Conservation (phyloP, 2,888 invertebrate species). For the Epinotia brunnichana region DNA sequence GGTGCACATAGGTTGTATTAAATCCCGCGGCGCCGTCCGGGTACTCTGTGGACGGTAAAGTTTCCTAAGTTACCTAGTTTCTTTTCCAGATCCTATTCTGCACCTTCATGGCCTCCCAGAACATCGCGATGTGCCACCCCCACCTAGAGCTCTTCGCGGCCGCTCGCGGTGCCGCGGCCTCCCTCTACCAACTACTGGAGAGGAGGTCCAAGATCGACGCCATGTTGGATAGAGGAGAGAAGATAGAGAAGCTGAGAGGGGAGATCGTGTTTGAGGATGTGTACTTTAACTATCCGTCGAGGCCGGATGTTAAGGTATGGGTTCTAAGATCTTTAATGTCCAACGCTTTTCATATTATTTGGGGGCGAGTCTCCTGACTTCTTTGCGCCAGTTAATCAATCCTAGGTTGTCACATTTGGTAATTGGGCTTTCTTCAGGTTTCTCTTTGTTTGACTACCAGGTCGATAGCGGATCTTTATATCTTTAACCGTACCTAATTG, state of each 20-base stretch:
- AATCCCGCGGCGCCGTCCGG: too few relatives aligned
- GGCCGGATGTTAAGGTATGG: constrained; percentile 87
- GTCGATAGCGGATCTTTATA: too few relatives aligned
- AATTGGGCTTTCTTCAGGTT: too few relatives aligned
- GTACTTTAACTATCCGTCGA: constrained; percentile 90
- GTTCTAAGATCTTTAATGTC: background rate
- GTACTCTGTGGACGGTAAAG: too few relatives aligned
- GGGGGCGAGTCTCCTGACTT: too few relatives aligned
- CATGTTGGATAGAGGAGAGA: constrained; percentile 69
- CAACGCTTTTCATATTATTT: too few relatives aligned
- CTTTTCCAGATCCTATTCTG: constrained; percentile 87
- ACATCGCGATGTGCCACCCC: constrained; percentile 89
- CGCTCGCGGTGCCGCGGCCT: constrained; percentile 88
- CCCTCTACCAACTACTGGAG: constrained; percentile 88
- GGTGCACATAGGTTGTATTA: too few relatives aligned
- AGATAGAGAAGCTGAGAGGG: constrained; percentile 83
- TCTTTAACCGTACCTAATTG: too few relatives aligned
- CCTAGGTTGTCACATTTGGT: too few relatives aligned
- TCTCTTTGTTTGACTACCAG: too few relatives aligned
- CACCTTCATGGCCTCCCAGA: constrained; percentile 89
- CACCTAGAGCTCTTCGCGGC: constrained; percentile 89
- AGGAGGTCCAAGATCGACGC: constrained; percentile 71
- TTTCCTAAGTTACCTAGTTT: too few relatives aligned
- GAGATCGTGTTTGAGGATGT: constrained; percentile 88
- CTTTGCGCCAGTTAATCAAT: too few relatives aligned